Conservation (phyloP, 1,140 invertebrate species). For the Drosophila cardini region DNA sequence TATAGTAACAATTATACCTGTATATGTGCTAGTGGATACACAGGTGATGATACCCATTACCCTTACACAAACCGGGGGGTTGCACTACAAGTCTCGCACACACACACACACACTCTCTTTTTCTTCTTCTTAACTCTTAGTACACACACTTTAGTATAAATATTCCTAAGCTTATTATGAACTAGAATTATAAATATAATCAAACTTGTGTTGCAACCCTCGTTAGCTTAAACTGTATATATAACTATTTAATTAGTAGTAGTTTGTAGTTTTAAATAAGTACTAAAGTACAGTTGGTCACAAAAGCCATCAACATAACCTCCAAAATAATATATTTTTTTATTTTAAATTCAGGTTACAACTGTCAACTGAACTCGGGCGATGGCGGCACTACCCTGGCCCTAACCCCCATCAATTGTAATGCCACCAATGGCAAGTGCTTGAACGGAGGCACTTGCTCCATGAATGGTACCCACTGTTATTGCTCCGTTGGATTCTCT, state of each 20-base stretch:
- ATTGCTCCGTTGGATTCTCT: slow-evolving; percentile 89
- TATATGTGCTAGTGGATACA: slow-evolving; percentile 85
- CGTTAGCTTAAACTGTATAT: slow-evolving; percentile 56
- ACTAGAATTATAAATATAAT: neutral
- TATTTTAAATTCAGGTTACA: slow-evolving; percentile 63
- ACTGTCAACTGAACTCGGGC: slow-evolving; percentile 70
- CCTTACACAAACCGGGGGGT: slow-evolving; percentile 41
- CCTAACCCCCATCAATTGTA: slow-evolving; percentile 72
- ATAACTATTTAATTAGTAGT: slow-evolving; percentile 13
- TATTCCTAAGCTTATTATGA: slow-evolving; percentile 6
- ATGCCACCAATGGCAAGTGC: slow-evolving; percentile 87
- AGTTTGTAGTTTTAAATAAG: neutral
- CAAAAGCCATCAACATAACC: slow-evolving; percentile 5
- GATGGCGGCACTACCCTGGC: slow-evolving; percentile 61
- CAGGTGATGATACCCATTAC: slow-evolving; percentile 78
- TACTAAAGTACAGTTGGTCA: slow-evolving; percentile 21
- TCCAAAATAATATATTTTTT: neutral
- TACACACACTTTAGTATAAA: too few relatives aligned
- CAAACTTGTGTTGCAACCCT: slow-evolving; percentile 66
- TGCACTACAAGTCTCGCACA: slow-evolving; percentile 53
- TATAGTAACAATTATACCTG: slow-evolving; percentile 85
- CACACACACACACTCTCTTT: neutral
- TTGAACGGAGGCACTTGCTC: slow-evolving; percentile 90
- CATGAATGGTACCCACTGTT: slow-evolving; percentile 91
- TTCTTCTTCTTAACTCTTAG: neutral